Conservation (phyloP, 2,113 vertebrate genomes). For the Plecotus auritus region DNA sequence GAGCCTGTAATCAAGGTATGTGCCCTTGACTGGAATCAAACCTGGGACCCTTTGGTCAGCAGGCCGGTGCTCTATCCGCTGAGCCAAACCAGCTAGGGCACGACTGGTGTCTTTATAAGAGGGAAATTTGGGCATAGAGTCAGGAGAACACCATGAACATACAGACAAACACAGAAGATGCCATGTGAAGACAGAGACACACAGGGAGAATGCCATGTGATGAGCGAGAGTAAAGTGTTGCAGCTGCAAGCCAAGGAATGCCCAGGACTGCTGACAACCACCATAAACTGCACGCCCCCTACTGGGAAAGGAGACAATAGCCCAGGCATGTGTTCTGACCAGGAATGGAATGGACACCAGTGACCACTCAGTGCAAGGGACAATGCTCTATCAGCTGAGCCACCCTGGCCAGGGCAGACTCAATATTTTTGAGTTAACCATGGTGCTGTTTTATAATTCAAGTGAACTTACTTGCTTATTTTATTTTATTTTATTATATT, state of each 20-base stretch:
- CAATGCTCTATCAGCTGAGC: no score
- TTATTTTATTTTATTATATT: not conserved
- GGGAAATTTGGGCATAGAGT: not conserved
- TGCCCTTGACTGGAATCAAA: no score
- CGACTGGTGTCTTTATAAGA: not conserved
- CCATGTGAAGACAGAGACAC: accelerated
- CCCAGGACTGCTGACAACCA: not conserved
- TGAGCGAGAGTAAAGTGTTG: not conserved
- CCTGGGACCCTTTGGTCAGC: no score
- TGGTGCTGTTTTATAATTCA: not conserved
- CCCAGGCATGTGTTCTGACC: no score
- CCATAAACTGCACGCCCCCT: no score
- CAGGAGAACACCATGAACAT: not conserved
- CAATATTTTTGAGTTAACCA: not conserved
- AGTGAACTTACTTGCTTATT: not conserved
- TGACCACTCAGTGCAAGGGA: no score
- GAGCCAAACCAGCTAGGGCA: not conserved
- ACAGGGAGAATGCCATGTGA: not conserved
- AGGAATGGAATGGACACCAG: no score
- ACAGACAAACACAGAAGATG: not conserved
- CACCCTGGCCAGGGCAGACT: not conserved
- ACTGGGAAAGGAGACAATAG: no score
- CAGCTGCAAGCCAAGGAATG: not conserved
- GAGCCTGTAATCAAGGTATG: no score
- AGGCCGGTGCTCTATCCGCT: no score